Conservation (phyloP, 2,113 vertebrate genomes). For the Aramus guarauna region DNA sequence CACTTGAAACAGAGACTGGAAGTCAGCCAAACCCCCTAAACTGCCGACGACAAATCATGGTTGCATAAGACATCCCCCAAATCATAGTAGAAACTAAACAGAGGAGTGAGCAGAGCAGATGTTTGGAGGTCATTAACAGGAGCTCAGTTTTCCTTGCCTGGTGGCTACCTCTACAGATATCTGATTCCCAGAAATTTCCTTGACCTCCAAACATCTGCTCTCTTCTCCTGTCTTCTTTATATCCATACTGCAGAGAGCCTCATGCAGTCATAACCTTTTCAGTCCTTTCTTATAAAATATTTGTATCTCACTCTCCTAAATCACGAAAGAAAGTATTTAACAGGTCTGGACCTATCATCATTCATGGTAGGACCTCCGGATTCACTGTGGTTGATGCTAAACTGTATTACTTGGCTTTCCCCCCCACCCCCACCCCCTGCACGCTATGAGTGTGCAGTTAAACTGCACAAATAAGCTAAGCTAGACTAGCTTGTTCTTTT, state of each 20-base stretch:
- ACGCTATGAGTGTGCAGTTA: background rate
- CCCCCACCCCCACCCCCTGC: too few species aligned
- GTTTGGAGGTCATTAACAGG: slow-evolving; percentile 65
- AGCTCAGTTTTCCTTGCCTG: slow-evolving; percentile 62
- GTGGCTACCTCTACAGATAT: slow-evolving; percentile 63
- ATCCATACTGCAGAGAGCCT: background rate
- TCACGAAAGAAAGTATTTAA: slow-evolving; percentile 26
- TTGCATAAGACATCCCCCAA: slow-evolving; percentile 21
- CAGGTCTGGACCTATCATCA: slow-evolving; percentile 4
- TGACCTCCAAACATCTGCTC: slow-evolving; percentile 57
- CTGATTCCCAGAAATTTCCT: slow-evolving; percentile 54
- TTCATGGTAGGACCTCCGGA: background rate
- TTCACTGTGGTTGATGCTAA: background rate
- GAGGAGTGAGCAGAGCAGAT: slow-evolving; percentile 44
- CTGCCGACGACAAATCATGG: slow-evolving; percentile 30
- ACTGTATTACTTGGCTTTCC: background rate
- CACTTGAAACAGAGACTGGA: slow-evolving; percentile 43
- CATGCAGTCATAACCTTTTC: slow-evolving; percentile 33
- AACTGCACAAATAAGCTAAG: background rate
- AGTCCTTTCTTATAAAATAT: slow-evolving; percentile 7
- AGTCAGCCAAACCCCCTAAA: slow-evolving; percentile 36
- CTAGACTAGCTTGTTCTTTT: background rate
- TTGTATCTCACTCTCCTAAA: background rate
- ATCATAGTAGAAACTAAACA: slow-evolving; percentile 41
- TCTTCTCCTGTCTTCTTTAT: slow-evolving; percentile 13